Conservation (phyloP, 2,888 invertebrate genomes). For the Eristalinus sepulchralis region DNA sequence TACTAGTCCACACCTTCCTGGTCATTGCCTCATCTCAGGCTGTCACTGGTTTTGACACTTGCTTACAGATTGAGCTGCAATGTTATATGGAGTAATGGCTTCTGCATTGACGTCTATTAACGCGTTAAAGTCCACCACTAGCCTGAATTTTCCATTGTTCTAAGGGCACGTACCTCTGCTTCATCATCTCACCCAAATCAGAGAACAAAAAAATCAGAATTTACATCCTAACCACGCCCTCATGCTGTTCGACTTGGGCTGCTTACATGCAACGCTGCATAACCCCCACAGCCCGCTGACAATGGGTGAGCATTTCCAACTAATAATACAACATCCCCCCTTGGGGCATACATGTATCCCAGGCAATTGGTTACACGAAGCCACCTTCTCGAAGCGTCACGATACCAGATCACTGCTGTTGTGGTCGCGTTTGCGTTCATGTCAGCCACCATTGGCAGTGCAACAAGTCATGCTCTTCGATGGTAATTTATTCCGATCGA, state of each 20-base stretch:
- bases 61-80: constrained; percentile 28
- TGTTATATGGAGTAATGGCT: background rate
- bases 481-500: constrained; percentile 66
- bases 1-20: background rate
- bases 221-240: constrained; percentile 65
- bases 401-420: constrained; percentile 27
- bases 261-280: constrained; percentile 40
- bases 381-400: background rate
- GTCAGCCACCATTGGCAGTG: constrained; percentile 67
- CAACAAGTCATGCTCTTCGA: constrained; percentile 66
- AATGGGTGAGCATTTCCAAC: constrained; percentile 51
- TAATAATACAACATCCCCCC: constrained; percentile 59
- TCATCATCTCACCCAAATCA: background rate
- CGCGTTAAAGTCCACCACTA: background rate
- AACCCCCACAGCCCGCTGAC: constrained; percentile 27
- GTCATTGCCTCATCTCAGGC: background rate
- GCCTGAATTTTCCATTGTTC: background rate
- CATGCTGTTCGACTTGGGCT: constrained; percentile 52
- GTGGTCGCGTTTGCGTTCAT: constrained; percentile 64
- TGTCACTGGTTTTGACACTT: background rate
- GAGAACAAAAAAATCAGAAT: constrained; percentile 10
- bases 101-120: background rate
- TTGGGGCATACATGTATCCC: constrained; percentile 50
- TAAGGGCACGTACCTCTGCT: background rate
- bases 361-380: constrained; percentile 58